Evolutionary conservation across 2,113 vertebrate species (phyloP).

Genomic region (Platycercus adscitus): DNA sequence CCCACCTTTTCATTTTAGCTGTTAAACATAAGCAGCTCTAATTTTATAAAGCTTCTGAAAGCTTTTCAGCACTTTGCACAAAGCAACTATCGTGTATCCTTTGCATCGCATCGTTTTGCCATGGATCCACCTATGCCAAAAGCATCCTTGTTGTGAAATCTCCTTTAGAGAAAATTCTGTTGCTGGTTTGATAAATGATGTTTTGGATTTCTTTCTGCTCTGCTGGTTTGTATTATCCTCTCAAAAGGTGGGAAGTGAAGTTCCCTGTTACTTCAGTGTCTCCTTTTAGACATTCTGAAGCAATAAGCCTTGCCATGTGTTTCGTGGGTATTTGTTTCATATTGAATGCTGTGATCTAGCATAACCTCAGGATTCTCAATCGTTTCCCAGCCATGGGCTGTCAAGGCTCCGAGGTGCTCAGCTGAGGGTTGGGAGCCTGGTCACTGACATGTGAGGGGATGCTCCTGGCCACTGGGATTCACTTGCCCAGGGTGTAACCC

Average conservation of each 20-base stretch:
- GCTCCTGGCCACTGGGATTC: neutral
- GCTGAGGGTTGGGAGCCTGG: neutral
- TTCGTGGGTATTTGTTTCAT: neutral
- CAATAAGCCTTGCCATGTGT: neutral
- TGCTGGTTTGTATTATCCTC: neutral
- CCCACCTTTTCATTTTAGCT: neutral
- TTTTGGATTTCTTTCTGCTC: slow-evolving; percentile 4
- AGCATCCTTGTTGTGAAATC: neutral
- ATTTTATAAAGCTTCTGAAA: neutral
- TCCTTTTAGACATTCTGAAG: neutral
- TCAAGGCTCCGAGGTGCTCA: neutral
- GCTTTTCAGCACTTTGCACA: neutral
- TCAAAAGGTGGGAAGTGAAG: neutral
- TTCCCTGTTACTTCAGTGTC: neutral
- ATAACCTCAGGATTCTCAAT: neutral
- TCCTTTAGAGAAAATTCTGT: neutral
- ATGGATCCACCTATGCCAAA: neutral
- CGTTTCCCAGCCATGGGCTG: neutral
- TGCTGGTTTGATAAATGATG: slow-evolving; percentile 1
- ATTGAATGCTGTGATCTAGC: neutral
- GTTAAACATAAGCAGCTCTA: neutral
- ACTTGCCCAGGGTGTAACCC: rapidly evolving
- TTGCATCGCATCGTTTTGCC: neutral
- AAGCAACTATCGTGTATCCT: rapidly evolving
- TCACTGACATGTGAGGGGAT: rapidly evolving